These are phyloP conservation scores for Picathartes gymnocephalus DNA, from an alignment of 2,113 vertebrate species.

Conservation along the genomic window DNA sequence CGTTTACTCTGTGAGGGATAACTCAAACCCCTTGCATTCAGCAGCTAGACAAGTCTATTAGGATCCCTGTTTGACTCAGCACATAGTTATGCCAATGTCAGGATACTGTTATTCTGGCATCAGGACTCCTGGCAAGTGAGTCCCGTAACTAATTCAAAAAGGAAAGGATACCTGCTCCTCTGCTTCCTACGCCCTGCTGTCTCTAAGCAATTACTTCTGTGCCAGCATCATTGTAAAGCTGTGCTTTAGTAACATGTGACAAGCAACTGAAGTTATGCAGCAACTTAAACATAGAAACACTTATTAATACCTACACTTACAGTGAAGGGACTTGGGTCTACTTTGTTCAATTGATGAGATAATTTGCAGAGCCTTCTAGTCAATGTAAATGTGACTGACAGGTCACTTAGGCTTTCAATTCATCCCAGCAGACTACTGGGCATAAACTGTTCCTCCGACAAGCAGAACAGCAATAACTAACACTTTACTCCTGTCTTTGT, in stretches of 20 bases:
- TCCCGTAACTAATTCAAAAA: conserved; percentile 15
- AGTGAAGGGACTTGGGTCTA: neutral
- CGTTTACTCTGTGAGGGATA: neutral
- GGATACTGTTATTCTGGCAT: neutral
- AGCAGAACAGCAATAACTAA: neutral
- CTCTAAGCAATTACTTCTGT: conserved; percentile 43
- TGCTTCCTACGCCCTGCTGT: neutral
- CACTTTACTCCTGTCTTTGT: neutral
- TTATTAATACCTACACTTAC: neutral
- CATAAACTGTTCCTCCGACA: neutral
- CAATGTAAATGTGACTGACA: conserved; percentile 19
- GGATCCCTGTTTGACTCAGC: conserved; percentile 26
- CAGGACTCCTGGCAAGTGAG: conserved; percentile 3
- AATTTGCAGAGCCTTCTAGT: conserved; percentile 9
- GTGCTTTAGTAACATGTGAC: neutral
- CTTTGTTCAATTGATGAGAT: conserved; percentile 14
- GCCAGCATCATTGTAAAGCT: conserved; percentile 29
- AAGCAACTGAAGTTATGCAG: conserved; percentile 16
- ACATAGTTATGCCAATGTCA: neutral
- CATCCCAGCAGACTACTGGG: neutral
- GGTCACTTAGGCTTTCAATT: conserved; percentile 28
- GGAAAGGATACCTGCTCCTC: conserved; percentile 28
- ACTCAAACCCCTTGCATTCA: neutral
- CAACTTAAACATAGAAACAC: conserved; percentile 28
- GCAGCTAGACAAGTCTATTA: conserved; percentile 27